Evolutionary conservation across 2,797 vertebrate species (phyloP).

Genomic region (Coranthus polyacanthus): DNA sequence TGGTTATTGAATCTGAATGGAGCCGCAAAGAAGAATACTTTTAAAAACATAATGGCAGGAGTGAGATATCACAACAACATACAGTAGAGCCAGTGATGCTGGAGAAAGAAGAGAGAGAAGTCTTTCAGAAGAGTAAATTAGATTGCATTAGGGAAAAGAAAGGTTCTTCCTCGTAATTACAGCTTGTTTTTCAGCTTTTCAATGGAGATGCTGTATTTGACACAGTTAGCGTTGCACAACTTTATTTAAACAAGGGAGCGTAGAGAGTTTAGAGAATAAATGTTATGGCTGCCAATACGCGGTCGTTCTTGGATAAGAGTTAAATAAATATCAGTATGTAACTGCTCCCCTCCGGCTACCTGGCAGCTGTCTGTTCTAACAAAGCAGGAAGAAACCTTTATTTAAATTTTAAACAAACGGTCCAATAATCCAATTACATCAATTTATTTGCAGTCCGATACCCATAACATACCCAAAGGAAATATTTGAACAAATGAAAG

Average conservation of each 20-base stretch:
- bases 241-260: conserved; percentile 36
- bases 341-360: too few species aligned
- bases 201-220: conserved; percentile 12
- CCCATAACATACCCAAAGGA: conserved; percentile 21
- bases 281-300: too few species aligned
- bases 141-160: conserved; percentile 43
- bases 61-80: conserved; percentile 23
- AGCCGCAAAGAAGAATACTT: conserved; percentile 43
- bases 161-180: too few species aligned
- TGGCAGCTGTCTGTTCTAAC: too few species aligned
- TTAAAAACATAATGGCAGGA: conserved; percentile 46
- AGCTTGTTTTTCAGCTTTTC: conserved; percentile 25
- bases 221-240: conserved; percentile 6
- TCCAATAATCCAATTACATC: too few species aligned
- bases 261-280: too few species aligned
- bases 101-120: too few species aligned
- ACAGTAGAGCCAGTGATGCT: conserved; percentile 13
- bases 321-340: too few species aligned
- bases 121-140: too few species aligned
- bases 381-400: too few species aligned
- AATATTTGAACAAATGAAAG: conserved; percentile 30
- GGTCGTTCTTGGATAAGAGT: too few species aligned
- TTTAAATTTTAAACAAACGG: too few species aligned
- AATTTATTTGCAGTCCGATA: conserved; percentile 13
- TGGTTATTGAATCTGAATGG: conserved; percentile 31